phyloP scores from a whole-genome alignment of 2,888 invertebrate genomes.

The Eupithecia tripunctaria region DNA sequence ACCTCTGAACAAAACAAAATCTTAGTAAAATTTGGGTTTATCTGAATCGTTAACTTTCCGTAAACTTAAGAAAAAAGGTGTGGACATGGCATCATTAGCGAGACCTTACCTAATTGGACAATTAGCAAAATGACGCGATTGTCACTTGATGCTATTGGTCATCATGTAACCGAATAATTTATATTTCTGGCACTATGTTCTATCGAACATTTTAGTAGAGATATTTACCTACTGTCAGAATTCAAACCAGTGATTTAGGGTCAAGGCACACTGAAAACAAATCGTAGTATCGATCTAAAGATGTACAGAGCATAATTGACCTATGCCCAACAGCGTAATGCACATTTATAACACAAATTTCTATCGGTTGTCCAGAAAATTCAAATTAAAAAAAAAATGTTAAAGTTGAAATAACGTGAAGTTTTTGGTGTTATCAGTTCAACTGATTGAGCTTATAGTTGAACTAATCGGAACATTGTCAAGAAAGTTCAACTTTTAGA shows the following conservation, averaged over 20 bases:
- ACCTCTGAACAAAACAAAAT: no score
- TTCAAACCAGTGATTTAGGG: neutral
- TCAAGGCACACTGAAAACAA: neutral
- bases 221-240: neutral
- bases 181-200: neutral
- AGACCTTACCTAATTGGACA: constrained; percentile 9
- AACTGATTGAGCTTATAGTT: no score
- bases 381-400: no score
- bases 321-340: neutral
- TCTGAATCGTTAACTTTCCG: neutral
- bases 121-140: constrained; percentile 13
- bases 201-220: neutral
- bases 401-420: no score
- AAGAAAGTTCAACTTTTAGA: no score
- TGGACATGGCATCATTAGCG: constrained; percentile 9
- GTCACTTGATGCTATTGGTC: constrained; percentile 2
- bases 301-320: neutral
- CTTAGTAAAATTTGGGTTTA: neutral
- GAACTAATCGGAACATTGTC: no score
- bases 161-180: neutral
- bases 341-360: neutral
- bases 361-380: no score
- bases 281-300: neutral
- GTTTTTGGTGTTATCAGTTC: no score
- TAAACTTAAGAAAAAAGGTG: neutral